Percentiles rank a stretch among this genome's conserved stretches.
Conservation (phyloP, 2,888 invertebrate species). For the Folsomia manolachei region DNA sequence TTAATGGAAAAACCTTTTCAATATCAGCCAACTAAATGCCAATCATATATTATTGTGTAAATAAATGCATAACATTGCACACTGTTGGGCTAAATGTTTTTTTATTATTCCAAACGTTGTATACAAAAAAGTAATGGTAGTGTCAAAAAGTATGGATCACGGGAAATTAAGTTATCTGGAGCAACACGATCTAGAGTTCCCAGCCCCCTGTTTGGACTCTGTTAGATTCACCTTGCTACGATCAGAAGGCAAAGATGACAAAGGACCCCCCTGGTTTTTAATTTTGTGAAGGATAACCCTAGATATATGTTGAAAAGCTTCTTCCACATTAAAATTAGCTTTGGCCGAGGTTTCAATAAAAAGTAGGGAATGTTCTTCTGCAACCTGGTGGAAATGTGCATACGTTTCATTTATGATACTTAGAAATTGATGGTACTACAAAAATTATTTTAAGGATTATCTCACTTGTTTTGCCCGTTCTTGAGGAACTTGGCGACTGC, state of each 20-base stretch:
- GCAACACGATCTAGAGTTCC: not conserved
- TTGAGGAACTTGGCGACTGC: slow-evolving; percentile 18
- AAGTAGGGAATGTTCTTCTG: not conserved
- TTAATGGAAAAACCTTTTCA: too few species aligned
- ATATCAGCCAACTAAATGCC: too few species aligned
- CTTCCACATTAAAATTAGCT: slow-evolving; percentile 9
- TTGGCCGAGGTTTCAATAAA: slow-evolving; percentile 9
- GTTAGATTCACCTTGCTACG: not conserved
- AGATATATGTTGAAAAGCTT: not conserved
- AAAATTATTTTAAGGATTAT: not conserved
- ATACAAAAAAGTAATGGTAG: too few species aligned
- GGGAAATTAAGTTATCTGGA: too few species aligned
- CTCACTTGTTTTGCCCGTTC: slow-evolving; percentile 22
- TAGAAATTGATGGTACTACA: too few species aligned
- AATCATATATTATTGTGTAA: too few species aligned
- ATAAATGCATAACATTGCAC: too few species aligned
- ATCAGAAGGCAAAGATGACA: not conserved
- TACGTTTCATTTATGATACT: too few species aligned
- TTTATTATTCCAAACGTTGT: too few species aligned
- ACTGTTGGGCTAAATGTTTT: too few species aligned
- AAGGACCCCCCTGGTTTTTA: not conserved
- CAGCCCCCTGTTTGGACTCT: not conserved
- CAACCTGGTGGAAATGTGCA: too few species aligned
- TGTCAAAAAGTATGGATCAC: too few species aligned
- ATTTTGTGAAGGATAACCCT: not conserved